These are phyloP conservation scores for Choristoneura fumiferana DNA, from an alignment of 1,140 invertebrate species.

Conservation along the genomic window DNA sequence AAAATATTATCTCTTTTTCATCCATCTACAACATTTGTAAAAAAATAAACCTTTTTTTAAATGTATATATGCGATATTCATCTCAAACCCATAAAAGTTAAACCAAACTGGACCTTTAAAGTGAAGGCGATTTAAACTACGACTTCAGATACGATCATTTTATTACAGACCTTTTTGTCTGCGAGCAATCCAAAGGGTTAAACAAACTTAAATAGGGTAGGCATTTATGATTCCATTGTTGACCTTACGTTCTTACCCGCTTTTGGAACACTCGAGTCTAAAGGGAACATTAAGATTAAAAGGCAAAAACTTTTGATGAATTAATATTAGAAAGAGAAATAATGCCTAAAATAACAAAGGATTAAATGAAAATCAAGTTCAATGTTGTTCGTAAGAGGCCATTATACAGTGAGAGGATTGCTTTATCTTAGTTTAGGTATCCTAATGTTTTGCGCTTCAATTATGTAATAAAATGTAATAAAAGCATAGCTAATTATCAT, in stretches of 20 bases:
- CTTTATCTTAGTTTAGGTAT: too few species aligned
- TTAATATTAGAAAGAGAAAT: neutral
- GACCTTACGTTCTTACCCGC: neutral
- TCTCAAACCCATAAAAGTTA: constrained; percentile 4
- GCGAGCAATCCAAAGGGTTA: constrained; percentile 14
- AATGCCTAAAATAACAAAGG: constrained; percentile 1
- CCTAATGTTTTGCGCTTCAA: too few species aligned
- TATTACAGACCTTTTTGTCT: constrained; percentile 17
- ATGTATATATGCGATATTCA: too few species aligned
- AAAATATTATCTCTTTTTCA: too few species aligned
- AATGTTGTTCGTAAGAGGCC: neutral
- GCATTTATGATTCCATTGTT: constrained; percentile 11
- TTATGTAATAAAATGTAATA: too few species aligned
- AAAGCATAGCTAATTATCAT: too few species aligned
- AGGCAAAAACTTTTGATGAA: constrained; percentile 8
- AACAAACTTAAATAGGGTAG: constrained; percentile 12
- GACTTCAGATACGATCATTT: constrained; percentile 14
- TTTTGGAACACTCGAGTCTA: neutral
- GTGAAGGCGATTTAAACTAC: constrained; percentile 7
- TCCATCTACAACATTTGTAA: too few species aligned
- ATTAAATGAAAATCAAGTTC: neutral
- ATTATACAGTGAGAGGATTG: too few species aligned
- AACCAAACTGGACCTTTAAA: neutral
- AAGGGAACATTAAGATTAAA: neutral
- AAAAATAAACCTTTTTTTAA: too few species aligned